Conservation (phyloP, 2,797 vertebrate species). For the Ataeniobius toweri region DNA sequence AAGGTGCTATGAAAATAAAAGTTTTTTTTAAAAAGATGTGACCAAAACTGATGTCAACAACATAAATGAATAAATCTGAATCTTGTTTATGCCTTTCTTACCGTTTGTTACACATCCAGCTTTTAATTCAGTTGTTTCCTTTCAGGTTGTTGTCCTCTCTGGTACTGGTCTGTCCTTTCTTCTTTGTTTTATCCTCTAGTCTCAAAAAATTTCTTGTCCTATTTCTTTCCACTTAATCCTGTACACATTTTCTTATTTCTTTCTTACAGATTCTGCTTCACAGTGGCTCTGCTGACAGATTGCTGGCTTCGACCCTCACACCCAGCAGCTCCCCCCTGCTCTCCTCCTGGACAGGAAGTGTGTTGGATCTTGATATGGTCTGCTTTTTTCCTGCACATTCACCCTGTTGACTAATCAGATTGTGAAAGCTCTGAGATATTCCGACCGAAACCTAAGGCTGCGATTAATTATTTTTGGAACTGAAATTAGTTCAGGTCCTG, state of each 20-base stretch:
- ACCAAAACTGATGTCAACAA: neutral
- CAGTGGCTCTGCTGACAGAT: slow-evolving; percentile 11
- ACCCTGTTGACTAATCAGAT: neutral
- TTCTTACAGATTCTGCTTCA: neutral
- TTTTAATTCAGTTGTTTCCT: neutral
- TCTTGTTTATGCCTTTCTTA: neutral
- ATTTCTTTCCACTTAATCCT: neutral
- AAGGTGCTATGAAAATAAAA: neutral
- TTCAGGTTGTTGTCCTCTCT: neutral
- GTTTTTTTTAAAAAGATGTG: neutral
- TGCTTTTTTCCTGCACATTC: slow-evolving; percentile 38
- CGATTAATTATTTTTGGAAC: neutral
- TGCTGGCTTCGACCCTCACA: neutral
- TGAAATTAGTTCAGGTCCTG: neutral
- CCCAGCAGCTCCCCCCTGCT: neutral
- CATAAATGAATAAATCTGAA: neutral
- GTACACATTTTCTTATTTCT: neutral
- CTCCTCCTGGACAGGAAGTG: slow-evolving; percentile 47
- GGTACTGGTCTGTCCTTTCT: neutral
- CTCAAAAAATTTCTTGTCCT: neutral
- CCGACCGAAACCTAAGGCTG: neutral
- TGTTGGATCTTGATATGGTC: slow-evolving; percentile 52
- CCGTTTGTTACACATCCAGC: neutral
- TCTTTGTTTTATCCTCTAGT: neutral
- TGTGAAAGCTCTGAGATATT: neutral